Evolutionary conservation across 2,797 vertebrate species (phyloP).

Genomic region (Myoxocephalus aenaeus): DNA sequence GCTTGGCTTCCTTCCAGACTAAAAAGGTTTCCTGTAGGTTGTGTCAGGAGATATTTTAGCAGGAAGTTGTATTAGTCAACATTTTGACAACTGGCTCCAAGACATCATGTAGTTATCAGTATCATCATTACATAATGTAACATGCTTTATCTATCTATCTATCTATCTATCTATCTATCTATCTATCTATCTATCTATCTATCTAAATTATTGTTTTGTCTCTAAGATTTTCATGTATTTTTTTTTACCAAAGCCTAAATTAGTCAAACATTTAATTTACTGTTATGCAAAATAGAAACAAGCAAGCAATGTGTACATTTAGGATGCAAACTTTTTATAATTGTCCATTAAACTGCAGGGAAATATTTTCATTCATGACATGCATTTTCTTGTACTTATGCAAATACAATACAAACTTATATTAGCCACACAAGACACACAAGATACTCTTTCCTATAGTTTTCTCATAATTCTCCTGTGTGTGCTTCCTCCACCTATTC

Average conservation of each 20-base stretch:
- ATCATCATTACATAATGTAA: constrained; percentile 4
- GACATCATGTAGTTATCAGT: background rate
- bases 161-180: background rate
- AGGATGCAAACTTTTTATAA: background rate
- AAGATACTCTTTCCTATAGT: background rate
- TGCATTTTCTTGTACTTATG: background rate
- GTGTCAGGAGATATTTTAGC: constrained; percentile 26
- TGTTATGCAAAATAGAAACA: background rate
- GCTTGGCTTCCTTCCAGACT: constrained; percentile 44
- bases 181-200: background rate
- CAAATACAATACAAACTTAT: background rate
- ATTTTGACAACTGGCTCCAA: constrained; percentile 19
- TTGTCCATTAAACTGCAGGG: too few relatives aligned
- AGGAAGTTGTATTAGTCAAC: constrained; percentile 44
- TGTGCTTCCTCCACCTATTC: background rate
- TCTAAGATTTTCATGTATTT: too few relatives aligned
- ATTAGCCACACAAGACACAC: background rate
- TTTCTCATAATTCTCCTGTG: background rate
- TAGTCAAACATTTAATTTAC: background rate
- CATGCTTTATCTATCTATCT: background rate
- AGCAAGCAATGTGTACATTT: background rate
- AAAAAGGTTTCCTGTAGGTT: constrained; percentile 43
- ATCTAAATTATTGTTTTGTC: background rate
- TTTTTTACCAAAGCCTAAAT: background rate
- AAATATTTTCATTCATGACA: background rate